Evolutionary conservation across 2,113 vertebrate genomes (phyloP).

Genomic region (Ceyx margarethae): DNA sequence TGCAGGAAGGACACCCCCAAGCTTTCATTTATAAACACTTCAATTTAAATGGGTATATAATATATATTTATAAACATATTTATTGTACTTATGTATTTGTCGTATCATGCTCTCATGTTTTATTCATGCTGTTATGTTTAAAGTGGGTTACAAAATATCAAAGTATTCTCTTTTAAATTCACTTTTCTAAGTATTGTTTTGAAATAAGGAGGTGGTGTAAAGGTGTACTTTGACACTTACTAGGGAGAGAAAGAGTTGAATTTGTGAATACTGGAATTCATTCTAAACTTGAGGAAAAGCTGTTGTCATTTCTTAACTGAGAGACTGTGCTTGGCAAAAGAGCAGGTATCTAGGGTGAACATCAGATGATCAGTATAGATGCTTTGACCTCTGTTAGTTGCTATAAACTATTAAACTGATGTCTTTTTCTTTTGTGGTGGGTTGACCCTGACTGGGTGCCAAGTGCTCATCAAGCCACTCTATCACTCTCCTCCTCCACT

Average conservation of each 20-base stretch:
- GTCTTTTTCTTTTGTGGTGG: background rate
- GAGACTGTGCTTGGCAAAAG: background rate
- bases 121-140: background rate
- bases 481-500: background rate
- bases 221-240: background rate
- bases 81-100: background rate
- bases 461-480: background rate
- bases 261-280: background rate
- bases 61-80: background rate
- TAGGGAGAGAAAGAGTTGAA: background rate
- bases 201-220: background rate
- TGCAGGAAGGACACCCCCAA: background rate
- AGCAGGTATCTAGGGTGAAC: background rate
- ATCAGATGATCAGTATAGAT: background rate
- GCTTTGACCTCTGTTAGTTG: background rate
- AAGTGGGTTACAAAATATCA: background rate
- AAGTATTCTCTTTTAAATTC: background rate
- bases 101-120: background rate
- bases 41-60: background rate
- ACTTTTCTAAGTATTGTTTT: background rate
- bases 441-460: background rate
- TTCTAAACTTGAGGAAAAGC: background rate
- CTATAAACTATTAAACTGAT: background rate
- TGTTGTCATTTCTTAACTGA: background rate
- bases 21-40: background rate